Evolutionary conservation across 2,888 invertebrate species (phyloP).

Genomic region (Lithophane leautieri): DNA sequence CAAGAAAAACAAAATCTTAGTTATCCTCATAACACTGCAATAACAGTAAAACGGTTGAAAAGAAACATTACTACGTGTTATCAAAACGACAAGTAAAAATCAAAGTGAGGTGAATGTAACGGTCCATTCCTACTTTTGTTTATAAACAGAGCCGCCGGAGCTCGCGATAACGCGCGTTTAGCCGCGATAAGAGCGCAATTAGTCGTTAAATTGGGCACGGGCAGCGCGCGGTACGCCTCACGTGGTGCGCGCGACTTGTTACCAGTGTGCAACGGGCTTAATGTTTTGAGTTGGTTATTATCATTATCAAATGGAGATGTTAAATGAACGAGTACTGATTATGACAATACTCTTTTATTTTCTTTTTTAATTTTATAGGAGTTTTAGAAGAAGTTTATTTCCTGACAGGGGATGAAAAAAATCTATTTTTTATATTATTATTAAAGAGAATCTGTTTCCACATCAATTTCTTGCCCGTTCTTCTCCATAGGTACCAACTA

Average conservation of each 20-base stretch:
- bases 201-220: slow-evolving; percentile 69
- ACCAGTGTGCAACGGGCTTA: slow-evolving; percentile 61
- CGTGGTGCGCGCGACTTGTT: slow-evolving; percentile 53
- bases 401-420: no score
- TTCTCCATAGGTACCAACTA: no score
- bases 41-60: slow-evolving; percentile 31
- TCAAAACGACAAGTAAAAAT: slow-evolving; percentile 58
- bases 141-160: slow-evolving; percentile 66
- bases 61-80: slow-evolving; percentile 52
- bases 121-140: slow-evolving; percentile 67
- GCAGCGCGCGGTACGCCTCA: slow-evolving; percentile 49
- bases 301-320: slow-evolving; percentile 9
- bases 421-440: background rate
- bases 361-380: background rate
- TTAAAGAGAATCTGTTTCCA: background rate
- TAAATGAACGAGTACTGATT: background rate
- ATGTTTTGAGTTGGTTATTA: slow-evolving; percentile 35
- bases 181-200: slow-evolving; percentile 68
- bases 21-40: background rate
- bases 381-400: background rate
- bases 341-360: background rate
- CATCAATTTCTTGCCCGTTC: no score
- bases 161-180: slow-evolving; percentile 64
- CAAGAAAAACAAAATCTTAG: background rate
- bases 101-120: slow-evolving; percentile 66